These are phyloP conservation scores for Epinephelus moara DNA, from an alignment of 2,113 vertebrate genomes.

Conservation along the genomic window DNA sequence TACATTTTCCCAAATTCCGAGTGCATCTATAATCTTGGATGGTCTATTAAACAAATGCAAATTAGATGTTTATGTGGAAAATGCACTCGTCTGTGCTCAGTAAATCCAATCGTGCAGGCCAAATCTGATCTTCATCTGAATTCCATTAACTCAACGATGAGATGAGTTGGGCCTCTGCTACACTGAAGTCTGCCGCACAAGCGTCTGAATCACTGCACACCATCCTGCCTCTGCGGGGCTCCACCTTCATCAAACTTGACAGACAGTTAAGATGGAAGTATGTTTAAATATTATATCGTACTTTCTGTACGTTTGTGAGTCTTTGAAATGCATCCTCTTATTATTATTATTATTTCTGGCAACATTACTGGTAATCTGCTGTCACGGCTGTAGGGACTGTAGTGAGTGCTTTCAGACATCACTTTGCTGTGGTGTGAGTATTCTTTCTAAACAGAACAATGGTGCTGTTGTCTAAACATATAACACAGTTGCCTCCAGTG, in stretches of 20 bases:
- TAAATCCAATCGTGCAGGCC: conserved; percentile 27
- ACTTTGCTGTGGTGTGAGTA: neutral
- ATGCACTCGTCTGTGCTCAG: conserved; percentile 8
- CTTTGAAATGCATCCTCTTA: too few relatives aligned
- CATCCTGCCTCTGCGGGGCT: neutral
- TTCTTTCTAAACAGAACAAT: neutral
- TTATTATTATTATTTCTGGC: neutral
- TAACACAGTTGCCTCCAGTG: neutral
- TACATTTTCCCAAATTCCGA: neutral
- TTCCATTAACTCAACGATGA: neutral
- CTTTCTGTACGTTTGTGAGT: neutral
- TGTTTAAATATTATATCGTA: conserved; percentile 1
- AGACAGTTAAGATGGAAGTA: neutral
- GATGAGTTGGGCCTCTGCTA: neutral
- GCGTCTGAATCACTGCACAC: conserved; percentile 10
- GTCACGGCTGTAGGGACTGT: neutral
- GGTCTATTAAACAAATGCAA: conserved; percentile 32
- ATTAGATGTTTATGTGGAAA: conserved; percentile 28
- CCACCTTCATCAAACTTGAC: conserved; percentile 3
- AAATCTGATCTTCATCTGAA: conserved; percentile 46
- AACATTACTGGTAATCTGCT: neutral
- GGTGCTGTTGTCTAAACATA: neutral
- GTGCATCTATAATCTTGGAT: neutral
- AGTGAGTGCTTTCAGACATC: neutral
- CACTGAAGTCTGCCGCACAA: neutral